Base-by-base conservation (phyloP, 1,140 invertebrate species). In the Melipona quadrifasciata region DNA sequence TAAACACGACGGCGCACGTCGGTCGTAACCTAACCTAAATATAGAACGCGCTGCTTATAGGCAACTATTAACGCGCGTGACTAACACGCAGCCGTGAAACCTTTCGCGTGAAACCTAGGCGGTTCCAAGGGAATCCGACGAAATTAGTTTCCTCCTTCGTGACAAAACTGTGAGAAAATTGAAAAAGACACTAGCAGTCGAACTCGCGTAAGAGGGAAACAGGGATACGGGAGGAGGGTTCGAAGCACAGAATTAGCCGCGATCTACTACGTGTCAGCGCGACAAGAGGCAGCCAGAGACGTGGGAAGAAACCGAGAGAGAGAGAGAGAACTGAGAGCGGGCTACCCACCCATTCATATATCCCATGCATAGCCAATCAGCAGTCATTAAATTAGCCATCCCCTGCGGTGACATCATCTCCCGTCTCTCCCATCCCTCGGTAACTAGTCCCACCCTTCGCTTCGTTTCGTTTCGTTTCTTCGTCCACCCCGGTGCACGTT, bases 321-420 rank as follows among this genome's bases (percentile, higher is more conserved):
- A 71, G 67, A 39, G 34, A 39, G 8, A 47, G 39, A 47, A 39
- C 4, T 0, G 39, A 47, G 64, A 87, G 57, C 57, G 68, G 58
- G n/a, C 39, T 75, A n/a, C 31, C 31, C 2, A 74, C 77, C 88
- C 80, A 81, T 87, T 70, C 75, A 76, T 72, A 76, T 86, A 84
- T 88, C 87, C 88, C 86, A 89, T 90, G 90, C 91, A 90, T 90
- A 90, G 90, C 91, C 91, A 92, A 92, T 92, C 91, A 79, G 74
- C 87, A 90, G 88, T 92, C 91, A 91, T 92, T 91, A 92, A 92
- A 92, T 92, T 92, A 92, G 89, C 89, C 80, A 87, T 71, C 90
- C 91, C 91, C 87, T 83, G 82, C 71, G 80, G 85, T 86, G 87
- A 91, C 67, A 85, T 87, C 74, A 78, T 81, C 84, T 80, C 84